These are phyloP conservation scores for Drosophila obscura DNA, from an alignment of 1,140 invertebrate species.

Conservation along the genomic window DNA sequence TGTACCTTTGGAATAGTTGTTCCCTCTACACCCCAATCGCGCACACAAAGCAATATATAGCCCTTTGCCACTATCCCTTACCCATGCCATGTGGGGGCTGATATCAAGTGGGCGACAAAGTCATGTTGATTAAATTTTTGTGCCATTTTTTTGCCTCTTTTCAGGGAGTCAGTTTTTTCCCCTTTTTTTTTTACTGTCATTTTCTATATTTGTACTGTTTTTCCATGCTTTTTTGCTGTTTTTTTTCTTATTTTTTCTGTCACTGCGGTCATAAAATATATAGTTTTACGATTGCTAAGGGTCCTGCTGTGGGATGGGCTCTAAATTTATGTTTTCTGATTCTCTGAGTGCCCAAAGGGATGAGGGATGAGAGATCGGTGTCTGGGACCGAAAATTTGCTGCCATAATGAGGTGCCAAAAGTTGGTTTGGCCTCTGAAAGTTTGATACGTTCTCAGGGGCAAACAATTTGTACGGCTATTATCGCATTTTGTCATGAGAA, in stretches of 20 bases:
- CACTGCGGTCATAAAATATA: constrained; percentile 30
- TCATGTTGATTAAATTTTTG: constrained; percentile 60
- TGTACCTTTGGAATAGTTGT: too few relatives aligned
- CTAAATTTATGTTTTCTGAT: constrained; percentile 36
- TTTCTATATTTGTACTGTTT: background rate
- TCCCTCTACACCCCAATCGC: too few relatives aligned
- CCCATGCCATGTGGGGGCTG: constrained; percentile 1
- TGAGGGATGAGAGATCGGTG: background rate
- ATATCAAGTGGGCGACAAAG: constrained; percentile 27
- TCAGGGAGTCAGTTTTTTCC: constrained; percentile 8
- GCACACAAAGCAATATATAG: too few relatives aligned
- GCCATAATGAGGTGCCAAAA: constrained; percentile 32
- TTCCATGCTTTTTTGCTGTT: constrained; percentile 12
- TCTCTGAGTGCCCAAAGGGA: background rate
- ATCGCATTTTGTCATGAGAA: constrained; percentile 51
- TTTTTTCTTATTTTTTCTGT: constrained; percentile 10
- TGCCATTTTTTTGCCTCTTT: constrained; percentile 2
- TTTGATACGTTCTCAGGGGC: constrained; percentile 42
- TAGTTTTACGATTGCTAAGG: constrained; percentile 1
- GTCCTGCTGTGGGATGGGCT: constrained; percentile 1
- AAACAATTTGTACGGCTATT: constrained; percentile 52
- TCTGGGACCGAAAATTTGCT: constrained; percentile 23
- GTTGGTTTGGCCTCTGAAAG: constrained; percentile 36
- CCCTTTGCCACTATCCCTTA: too few relatives aligned
- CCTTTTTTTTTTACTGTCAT: too few relatives aligned